Conservation (phyloP, 2,797 vertebrate genomes). For the Sebastes steindachneri region DNA sequence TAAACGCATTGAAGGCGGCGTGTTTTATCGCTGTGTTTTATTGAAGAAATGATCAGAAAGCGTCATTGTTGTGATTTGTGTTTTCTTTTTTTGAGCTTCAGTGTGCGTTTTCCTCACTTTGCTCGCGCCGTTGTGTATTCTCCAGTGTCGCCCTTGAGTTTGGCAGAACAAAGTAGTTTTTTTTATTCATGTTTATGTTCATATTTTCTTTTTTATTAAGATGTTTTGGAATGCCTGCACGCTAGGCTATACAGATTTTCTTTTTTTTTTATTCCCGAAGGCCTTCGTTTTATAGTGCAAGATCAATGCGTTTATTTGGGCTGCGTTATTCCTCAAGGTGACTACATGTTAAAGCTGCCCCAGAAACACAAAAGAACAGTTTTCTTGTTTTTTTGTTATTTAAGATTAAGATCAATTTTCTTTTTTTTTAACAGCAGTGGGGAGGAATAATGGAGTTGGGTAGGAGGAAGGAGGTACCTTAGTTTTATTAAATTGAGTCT, state of each 20-base stretch:
- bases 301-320: constrained; percentile 71
- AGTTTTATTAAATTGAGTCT: constrained; percentile 62
- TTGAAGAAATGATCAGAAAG: constrained; percentile 53
- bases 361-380: constrained; percentile 69
- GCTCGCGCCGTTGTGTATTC: constrained; percentile 33
- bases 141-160: constrained; percentile 57
- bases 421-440: not conserved
- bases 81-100: constrained; percentile 27
- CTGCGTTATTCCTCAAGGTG: constrained; percentile 76
- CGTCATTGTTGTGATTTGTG: constrained; percentile 40
- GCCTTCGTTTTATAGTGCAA: constrained; percentile 64
- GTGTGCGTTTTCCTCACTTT: constrained; percentile 10
- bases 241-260: not conserved
- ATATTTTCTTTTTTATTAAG: constrained; percentile 60
- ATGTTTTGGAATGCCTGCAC: constrained; percentile 43
- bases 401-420: constrained; percentile 67
- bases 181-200: constrained; percentile 61
- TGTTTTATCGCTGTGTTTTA: constrained; percentile 50
- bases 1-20: constrained; percentile 42
- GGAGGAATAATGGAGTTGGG: constrained; percentile 39
- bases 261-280: constrained; percentile 54
- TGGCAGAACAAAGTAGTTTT: constrained; percentile 52
- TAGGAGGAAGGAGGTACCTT: constrained; percentile 35
- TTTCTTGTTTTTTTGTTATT: constrained; percentile 65
- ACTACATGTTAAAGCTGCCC: constrained; percentile 65